Evolutionary conservation across 2,888 invertebrate species (phyloP), one percentile per base, ranked within the genome.

Genomic region (Campaea margaritaria): DNA sequence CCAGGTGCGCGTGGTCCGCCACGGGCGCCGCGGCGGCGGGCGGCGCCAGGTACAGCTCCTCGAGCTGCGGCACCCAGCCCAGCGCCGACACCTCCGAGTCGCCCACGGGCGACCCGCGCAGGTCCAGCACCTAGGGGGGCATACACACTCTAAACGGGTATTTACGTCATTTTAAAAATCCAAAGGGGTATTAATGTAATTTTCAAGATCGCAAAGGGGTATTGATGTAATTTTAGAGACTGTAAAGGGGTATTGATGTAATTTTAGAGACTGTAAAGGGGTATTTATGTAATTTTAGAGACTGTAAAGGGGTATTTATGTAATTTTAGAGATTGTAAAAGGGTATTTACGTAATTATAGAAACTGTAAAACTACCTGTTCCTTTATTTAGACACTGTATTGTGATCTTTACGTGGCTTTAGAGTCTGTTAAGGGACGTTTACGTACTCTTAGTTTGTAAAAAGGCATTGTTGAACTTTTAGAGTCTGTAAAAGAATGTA

Each of bases 41-140:
- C n/a, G n/a, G n/a, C 21, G 21, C 21, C 31, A 81, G 64, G 65
- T 76, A 75, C 36, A 91, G 67, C 70, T 85, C 79, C 46, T 79
- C 76, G 0, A 93, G 78, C 0, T 53, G 44, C 0, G 83, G 82
- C 21, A 93, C 71, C 88, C 91, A 91, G 14, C 91, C 89, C 28
- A 92, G 73, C 0, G 91, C 86, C 0, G 91, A 85, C 31, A 92
- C 85, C 52, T 93, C 93, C 0, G 91, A 89, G 70, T 93, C 93
- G 0, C 87, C 86, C 0, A 93, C 81, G 0, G 90, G 88, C 0
- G 87, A 87, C 0, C 87, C 88, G 9, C 91, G 84, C 0, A 89
- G 68, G 59, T 93, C 93, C 2, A 93, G 47, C 0, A 82, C 63
- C 92, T 93, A 69, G 36, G 11, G 3, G 10, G 34, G 34, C 10